Conservation (phyloP, 1,140 invertebrate genomes). For the Brachystomella parvula region DNA sequence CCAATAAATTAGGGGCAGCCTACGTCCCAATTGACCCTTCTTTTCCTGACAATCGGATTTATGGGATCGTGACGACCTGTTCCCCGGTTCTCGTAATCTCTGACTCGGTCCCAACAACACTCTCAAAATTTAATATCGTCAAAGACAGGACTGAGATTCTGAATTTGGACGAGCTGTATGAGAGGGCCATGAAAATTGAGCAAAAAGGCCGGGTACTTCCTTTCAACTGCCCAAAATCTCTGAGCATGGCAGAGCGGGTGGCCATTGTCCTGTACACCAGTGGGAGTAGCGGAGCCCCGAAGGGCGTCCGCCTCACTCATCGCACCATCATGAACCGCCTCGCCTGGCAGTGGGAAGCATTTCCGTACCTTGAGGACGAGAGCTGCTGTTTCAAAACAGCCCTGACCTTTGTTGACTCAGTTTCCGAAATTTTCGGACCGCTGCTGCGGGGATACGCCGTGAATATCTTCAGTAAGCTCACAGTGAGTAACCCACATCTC, state of each 20-base stretch:
- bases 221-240: no score
- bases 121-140: slow-evolving; percentile 25
- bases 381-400: slow-evolving; percentile 76
- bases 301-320: slow-evolving; percentile 80
- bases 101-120: slow-evolving; percentile 11
- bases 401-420: slow-evolving; percentile 78
- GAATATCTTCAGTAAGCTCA: slow-evolving; percentile 59
- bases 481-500: slow-evolving; percentile 65
- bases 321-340: slow-evolving; percentile 64
- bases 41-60: slow-evolving; percentile 62
- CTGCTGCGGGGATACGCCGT: slow-evolving; percentile 60
- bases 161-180: neutral
- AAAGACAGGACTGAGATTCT: neutral
- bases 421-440: slow-evolving; percentile 75
- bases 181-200: neutral
- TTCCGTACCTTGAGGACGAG: slow-evolving; percentile 61
- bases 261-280: slow-evolving; percentile 84
- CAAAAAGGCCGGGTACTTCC: no score
- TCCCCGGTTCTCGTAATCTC: slow-evolving; percentile 39
- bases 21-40: slow-evolving; percentile 71
- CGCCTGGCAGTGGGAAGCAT: slow-evolving; percentile 70
- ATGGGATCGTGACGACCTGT: slow-evolving; percentile 56
- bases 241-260: slow-evolving; percentile 36
- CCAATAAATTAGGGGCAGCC: slow-evolving; percentile 69
- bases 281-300: slow-evolving; percentile 84